Conservation (phyloP, 2,113 vertebrate genomes). For the Ophiodon elongatus region DNA sequence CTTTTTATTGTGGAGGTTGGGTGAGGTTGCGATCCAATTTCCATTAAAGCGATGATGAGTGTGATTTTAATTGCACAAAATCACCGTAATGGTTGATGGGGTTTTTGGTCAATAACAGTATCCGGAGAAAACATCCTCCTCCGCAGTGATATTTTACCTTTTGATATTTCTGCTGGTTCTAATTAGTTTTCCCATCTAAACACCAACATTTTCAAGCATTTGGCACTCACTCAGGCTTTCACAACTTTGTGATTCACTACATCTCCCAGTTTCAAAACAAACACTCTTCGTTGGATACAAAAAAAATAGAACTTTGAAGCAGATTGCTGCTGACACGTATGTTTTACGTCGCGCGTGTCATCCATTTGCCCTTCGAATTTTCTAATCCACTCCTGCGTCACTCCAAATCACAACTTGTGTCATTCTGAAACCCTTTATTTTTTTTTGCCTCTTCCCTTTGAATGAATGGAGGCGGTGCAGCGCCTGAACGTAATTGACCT, state of each 20-base stretch:
- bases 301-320: slow-evolving; percentile 33
- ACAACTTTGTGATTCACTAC: neutral
- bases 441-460: slow-evolving; percentile 34
- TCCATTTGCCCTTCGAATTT: slow-evolving; percentile 60
- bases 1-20: slow-evolving; percentile 14
- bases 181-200: neutral
- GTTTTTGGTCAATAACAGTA: slow-evolving; percentile 45
- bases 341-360: slow-evolving; percentile 57
- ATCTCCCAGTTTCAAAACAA: neutral
- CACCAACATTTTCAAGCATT: neutral
- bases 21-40: neutral
- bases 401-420: slow-evolving; percentile 56
- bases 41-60: slow-evolving; percentile 6
- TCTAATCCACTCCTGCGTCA: slow-evolving; percentile 60
- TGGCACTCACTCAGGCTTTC: neutral
- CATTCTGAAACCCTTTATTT: slow-evolving; percentile 25
- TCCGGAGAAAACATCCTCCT: slow-evolving; percentile 3
- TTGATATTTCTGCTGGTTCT: neutral
- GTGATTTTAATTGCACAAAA: slow-evolving; percentile 24
- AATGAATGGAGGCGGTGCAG: slow-evolving; percentile 16
- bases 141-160: slow-evolving; percentile 14
- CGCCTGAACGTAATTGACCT: slow-evolving; percentile 61
- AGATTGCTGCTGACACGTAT: slow-evolving; percentile 50
- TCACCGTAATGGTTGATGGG: slow-evolving; percentile 10
- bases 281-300: neutral